phyloP scores from a whole-genome alignment of 2,888 invertebrate species.

The Agrilus mali region DNA sequence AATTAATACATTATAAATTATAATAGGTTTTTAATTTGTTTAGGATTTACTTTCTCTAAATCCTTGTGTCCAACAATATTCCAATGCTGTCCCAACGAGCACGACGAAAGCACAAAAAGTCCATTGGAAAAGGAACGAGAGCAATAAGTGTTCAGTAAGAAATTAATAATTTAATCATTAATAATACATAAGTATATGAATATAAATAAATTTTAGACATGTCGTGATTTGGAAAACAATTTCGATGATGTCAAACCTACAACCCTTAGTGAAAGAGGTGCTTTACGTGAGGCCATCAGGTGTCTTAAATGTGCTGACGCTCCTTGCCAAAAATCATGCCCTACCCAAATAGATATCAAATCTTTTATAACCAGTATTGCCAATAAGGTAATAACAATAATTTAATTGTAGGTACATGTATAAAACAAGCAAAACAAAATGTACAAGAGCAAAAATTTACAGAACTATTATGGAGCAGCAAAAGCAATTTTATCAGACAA shows the following conservation, averaged over 20 bases:
- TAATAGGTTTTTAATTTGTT: slow-evolving; percentile 22
- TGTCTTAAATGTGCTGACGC: slow-evolving; percentile 92
- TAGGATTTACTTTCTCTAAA: slow-evolving; percentile 81
- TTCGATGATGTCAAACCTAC: slow-evolving; percentile 97
- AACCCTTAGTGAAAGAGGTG: slow-evolving; percentile 90
- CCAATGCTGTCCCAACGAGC: slow-evolving; percentile 70
- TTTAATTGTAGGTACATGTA: not conserved
- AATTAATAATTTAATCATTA: slow-evolving; percentile 14
- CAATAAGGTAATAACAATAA: slow-evolving; percentile 55
- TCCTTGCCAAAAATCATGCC: slow-evolving; percentile 97
- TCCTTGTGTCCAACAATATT: slow-evolving; percentile 65
- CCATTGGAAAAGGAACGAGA: slow-evolving; percentile 90
- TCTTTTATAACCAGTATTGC: slow-evolving; percentile 93
- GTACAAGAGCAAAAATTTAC: slow-evolving; percentile 14
- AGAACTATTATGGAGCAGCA: slow-evolving; percentile 97
- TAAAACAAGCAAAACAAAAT: not conserved
- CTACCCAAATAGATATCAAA: slow-evolving; percentile 94
- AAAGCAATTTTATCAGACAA: slow-evolving; percentile 95
- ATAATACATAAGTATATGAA: slow-evolving; percentile 2
- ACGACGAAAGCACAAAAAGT: slow-evolving; percentile 78
- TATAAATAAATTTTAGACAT: slow-evolving; percentile 38
- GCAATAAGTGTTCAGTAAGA: slow-evolving; percentile 74
- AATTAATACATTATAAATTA: too few relatives aligned
- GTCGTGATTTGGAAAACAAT: slow-evolving; percentile 64
- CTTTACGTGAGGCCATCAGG: slow-evolving; percentile 76